A percentile compares a stretch with the other conserved stretches of the same genome.
phyloP scores from a whole-genome alignment of 2,888 invertebrate genomes.

The Acanthoscelides obtectus region DNA sequence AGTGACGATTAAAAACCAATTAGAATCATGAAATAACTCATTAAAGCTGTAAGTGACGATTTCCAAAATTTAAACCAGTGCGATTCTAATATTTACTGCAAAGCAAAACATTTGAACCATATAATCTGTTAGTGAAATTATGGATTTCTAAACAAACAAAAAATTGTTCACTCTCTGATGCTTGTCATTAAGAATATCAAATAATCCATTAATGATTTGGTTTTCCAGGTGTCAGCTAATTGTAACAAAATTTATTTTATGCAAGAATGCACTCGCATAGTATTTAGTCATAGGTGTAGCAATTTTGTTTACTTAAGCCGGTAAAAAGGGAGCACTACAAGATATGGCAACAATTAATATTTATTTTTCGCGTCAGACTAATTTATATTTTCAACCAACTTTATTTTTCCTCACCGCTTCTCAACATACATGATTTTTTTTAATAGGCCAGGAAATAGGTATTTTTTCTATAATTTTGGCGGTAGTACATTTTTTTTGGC shows the following conservation, averaged over 20 bases:
- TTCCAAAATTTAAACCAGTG: background rate
- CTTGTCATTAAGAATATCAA: background rate
- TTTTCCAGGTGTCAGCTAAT: background rate
- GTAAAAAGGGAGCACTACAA: too few relatives aligned
- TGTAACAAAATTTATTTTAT: background rate
- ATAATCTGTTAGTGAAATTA: background rate
- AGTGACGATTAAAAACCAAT: background rate
- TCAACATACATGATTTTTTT: too few relatives aligned
- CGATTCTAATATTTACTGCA: background rate
- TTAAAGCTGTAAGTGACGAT: too few relatives aligned
- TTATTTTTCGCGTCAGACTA: too few relatives aligned
- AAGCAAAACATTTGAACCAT: background rate
- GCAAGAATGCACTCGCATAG: background rate
- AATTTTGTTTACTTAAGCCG: too few relatives aligned
- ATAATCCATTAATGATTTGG: background rate
- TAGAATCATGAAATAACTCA: too few relatives aligned
- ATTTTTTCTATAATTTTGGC: too few relatives aligned
- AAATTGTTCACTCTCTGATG: background rate
- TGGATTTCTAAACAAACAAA: background rate
- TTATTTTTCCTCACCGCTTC: too few relatives aligned
- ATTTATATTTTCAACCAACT: too few relatives aligned
- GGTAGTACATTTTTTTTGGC: too few relatives aligned
- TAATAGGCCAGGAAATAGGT: too few relatives aligned
- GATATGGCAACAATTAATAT: too few relatives aligned
- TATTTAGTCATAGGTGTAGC: background rate